Evolutionary conservation across 2,888 invertebrate genomes (phyloP), one percentile per base, ranked within the genome.

Genomic region (Pollenia labialis): DNA sequence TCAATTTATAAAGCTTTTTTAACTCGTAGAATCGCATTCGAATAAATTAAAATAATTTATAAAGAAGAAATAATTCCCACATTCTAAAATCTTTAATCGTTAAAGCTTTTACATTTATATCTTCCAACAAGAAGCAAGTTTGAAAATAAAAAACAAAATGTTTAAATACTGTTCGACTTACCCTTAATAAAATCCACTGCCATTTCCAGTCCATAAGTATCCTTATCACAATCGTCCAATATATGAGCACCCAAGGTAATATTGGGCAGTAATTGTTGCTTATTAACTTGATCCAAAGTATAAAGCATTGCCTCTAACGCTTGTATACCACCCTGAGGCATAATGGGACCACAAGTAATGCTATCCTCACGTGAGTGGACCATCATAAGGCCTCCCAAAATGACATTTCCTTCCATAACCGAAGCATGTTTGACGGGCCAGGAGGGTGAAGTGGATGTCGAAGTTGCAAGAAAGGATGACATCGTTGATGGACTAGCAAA

Each of bases 111-210:
- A 32, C 32, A 32, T 32, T 32, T 0, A 32, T 32, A 6, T 32
- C 32, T 32, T 32, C 6, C 32, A 32, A 32, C 68, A 42, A 50
- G 79, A 54, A 69, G 79, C 68, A 69, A 60, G 18, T 54, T 14
- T 0, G 48, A 14, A 10, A 32, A 1, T 7, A 7, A 12, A 32
- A 32, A 32, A 32, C 0, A 6, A 2, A 23, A 23, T 23, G 6
- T 42, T 42, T 9, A 44, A 42, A 54, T 4, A 1, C 1, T 2
- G 2, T 32, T 32, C 32, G 11, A 93, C 95, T 94, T 94, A 98
- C 98, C 98, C 96, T 98, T 97, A 88, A 98, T 98, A 93, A 98
- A 98, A 94, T 98, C 98, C 16, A 98, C 97, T 16, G 98, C 98
- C 96, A 98, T 98, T 93, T 98, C 98, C 88, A 98, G 94, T 0